Evolutionary conservation across 2,113 vertebrate species (phyloP).

Genomic region (Rhea pennata): DNA sequence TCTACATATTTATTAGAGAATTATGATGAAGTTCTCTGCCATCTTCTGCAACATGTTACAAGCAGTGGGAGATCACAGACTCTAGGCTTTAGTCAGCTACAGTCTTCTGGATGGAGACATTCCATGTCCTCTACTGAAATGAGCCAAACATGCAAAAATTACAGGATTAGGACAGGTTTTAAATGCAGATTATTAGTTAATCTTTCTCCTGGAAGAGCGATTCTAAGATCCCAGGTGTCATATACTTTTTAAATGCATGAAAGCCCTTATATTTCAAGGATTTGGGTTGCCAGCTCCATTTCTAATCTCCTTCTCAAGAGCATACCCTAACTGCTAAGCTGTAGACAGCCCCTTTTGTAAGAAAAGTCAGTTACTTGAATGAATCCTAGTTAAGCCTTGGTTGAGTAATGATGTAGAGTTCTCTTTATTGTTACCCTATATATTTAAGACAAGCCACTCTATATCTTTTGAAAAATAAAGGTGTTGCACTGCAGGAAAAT

Average conservation of each 20-base stretch:
- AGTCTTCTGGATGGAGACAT: too few species aligned
- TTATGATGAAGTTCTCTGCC: too few species aligned
- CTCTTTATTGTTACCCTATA: neutral
- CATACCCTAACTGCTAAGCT: neutral
- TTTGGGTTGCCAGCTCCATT: neutral
- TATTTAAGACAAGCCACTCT: neutral
- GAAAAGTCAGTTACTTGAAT: neutral
- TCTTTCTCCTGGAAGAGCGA: neutral
- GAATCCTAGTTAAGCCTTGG: neutral
- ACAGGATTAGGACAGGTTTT: too few species aligned
- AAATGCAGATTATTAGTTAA: neutral
- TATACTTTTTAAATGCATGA: neutral
- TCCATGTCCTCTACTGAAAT: too few species aligned
- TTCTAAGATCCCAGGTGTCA: neutral
- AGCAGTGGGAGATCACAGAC: too few species aligned
- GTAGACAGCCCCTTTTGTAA: neutral
- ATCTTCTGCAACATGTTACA: too few species aligned
- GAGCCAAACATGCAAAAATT: too few species aligned
- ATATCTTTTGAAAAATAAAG: neutral
- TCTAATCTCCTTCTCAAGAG: neutral
- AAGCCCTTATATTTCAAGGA: neutral
- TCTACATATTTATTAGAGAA: too few species aligned
- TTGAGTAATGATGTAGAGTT: neutral
- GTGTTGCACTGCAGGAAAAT: neutral
- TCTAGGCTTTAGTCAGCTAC: too few species aligned